phyloP scores from a whole-genome alignment of 2,797 vertebrate genomes.

The Hydrolagus colliei region DNA sequence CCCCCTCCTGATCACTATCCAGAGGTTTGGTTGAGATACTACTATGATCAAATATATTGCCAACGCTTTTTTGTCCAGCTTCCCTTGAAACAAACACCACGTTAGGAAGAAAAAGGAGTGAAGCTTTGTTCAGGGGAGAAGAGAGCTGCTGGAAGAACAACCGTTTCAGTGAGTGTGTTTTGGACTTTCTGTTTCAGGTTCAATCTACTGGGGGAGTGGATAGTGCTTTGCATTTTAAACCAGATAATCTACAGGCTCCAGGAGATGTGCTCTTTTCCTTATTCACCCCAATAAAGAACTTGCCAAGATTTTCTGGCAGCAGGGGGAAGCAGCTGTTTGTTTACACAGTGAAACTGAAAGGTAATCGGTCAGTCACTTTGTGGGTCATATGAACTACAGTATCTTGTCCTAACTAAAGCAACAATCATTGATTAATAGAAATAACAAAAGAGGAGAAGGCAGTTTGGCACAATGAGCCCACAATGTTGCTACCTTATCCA shows the following conservation, averaged over 20 bases:
- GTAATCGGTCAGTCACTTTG: conserved; percentile 45
- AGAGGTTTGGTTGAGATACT: neutral
- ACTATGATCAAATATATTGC: neutral
- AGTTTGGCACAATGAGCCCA: too few species aligned
- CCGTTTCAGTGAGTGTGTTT: too few species aligned
- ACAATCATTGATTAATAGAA: too few species aligned
- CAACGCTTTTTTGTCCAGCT: neutral
- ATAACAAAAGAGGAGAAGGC: too few species aligned
- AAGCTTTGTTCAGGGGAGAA: neutral
- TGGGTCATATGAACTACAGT: too few species aligned
- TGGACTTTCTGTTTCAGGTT: conserved; percentile 58
- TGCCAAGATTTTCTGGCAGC: conserved; percentile 78
- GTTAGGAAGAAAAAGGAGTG: neutral
- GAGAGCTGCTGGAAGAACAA: neutral
- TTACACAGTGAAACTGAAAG: conserved; percentile 81
- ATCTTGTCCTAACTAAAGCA: too few species aligned
- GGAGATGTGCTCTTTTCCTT: conserved; percentile 66
- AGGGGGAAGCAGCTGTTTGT: conserved; percentile 73
- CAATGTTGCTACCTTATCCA: too few species aligned
- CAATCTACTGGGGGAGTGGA: conserved; percentile 69
- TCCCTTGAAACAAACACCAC: neutral
- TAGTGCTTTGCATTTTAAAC: conserved; percentile 83
- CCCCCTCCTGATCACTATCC: neutral
- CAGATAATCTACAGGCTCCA: conserved; percentile 67
- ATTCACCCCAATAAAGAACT: conserved; percentile 65